Conservation (phyloP, 2,113 vertebrate species). For the Ptyas mucosa region DNA sequence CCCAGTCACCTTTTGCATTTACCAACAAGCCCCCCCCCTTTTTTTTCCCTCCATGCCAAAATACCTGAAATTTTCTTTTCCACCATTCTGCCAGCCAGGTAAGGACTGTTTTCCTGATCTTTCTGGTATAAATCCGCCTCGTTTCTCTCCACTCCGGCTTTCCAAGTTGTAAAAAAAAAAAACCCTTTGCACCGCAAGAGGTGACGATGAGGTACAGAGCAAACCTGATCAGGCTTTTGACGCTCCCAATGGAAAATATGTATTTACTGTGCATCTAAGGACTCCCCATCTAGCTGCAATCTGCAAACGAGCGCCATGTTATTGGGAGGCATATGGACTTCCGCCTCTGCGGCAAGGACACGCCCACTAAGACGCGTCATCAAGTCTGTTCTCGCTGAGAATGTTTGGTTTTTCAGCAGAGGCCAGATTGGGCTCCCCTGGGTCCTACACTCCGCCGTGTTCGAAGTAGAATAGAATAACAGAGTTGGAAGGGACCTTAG, state of each 20-base stretch:
- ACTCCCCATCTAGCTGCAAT: rapidly evolving
- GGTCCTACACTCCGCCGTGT: not conserved
- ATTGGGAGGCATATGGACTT: not conserved
- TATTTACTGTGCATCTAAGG: not conserved
- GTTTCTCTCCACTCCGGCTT: not conserved
- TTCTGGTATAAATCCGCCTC: not conserved
- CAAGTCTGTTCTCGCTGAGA: too few relatives aligned
- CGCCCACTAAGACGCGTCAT: not conserved
- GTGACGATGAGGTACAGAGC: not conserved
- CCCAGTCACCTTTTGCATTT: not conserved
- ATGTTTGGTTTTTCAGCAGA: not conserved
- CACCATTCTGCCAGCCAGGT: not conserved
- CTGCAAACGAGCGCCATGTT: not conserved
- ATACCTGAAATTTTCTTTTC: conserved; percentile 35
- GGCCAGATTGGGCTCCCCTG: not conserved
- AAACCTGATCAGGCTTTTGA: too few relatives aligned
- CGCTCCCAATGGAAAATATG: too few relatives aligned
- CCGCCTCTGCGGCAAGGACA: not conserved
- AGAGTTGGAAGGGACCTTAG: too few relatives aligned
- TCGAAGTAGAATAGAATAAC: too few relatives aligned
- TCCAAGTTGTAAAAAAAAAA: too few relatives aligned
- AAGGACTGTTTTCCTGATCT: not conserved
- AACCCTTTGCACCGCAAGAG: not conserved
- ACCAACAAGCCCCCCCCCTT: rapidly evolving
- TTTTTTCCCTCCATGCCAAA: not conserved